Percentiles rank a stretch among this genome's conserved stretches.
These are phyloP conservation scores for Hirudo medicinalis DNA, from an alignment of 1,140 invertebrate genomes.

Conservation along the genomic window DNA sequence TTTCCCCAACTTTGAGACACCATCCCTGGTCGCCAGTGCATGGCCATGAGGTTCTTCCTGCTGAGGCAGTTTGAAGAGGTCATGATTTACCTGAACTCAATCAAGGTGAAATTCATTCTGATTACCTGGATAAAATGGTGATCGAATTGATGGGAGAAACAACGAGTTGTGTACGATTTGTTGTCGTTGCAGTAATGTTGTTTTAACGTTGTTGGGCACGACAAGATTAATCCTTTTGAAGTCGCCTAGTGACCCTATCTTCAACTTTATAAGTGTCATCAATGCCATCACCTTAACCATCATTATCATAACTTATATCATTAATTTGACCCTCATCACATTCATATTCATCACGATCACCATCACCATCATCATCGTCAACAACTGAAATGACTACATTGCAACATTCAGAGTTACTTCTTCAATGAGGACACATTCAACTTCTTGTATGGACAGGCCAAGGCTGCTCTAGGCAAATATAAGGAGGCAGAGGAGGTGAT, in stretches of 20 bases:
- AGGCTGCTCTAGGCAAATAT: slow-evolving; percentile 77
- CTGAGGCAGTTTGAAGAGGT: slow-evolving; percentile 90
- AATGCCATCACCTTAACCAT: too few relatives aligned
- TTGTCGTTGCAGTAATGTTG: too few relatives aligned
- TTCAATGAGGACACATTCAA: slow-evolving; percentile 92
- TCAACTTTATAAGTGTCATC: too few relatives aligned
- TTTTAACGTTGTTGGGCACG: neutral
- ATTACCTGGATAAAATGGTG: neutral
- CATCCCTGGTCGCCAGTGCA: slow-evolving; percentile 73
- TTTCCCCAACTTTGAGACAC: slow-evolving; percentile 40
- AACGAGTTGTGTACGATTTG: neutral
- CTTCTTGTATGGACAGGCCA: slow-evolving; percentile 91
- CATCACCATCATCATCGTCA: neutral
- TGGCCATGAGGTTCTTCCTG: slow-evolving; percentile 90
- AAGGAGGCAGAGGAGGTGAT: slow-evolving; percentile 77
- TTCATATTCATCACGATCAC: neutral
- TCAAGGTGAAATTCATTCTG: slow-evolving; percentile 54
- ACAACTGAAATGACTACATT: too few relatives aligned
- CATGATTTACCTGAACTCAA: slow-evolving; percentile 85
- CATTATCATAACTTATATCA: neutral
- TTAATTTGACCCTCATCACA: neutral
- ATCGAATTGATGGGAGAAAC: neutral
- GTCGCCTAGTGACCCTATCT: neutral
- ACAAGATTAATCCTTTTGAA: neutral
- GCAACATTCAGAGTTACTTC: slow-evolving; percentile 56